Base-by-base conservation (phyloP, 2,888 invertebrate species). In the Drosophila lacicola region DNA sequence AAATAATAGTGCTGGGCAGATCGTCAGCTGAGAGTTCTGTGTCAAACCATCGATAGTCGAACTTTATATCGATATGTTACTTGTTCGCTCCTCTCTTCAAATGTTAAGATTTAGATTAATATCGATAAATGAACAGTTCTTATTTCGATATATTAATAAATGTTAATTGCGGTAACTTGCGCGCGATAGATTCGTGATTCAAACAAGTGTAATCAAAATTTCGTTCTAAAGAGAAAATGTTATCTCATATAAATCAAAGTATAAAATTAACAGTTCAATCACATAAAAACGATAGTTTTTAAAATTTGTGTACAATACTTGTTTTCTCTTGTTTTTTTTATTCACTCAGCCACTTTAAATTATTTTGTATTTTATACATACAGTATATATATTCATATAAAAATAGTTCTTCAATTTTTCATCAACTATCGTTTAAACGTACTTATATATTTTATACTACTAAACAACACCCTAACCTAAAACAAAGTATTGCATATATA, bases 381-480 rank as follows among this genome's bases (percentile, higher is more conserved):
- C 37, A 53, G 39, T 53, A 17, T 57, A 60, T 45, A 19, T 82
- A 54, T 74, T 74, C 71, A 82, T 82, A 82, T 74, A 88, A 88
- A 88, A 88, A 88, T 85, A 88, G 54, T 76, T 73, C 41, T 72
- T 74, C 65, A 61, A 66, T 63, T 61, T 54, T 72, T 64, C 49
- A 67, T 67, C 74, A 73, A 58, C 55, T 78, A 76, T 66, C 42
- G 25, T 68, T 76, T 69, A 74, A 64, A 80, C 53, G 63, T 67
- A 64, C 47, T 50, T 14, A 36, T 54, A 57, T 42, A 58, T 46
- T 63, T 71, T 64, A 73, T 56, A 73, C 57, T 60, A 61, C 74
- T 83, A 79, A 78, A 82, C 74, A 88, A 86, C 83, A 88, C 83
- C 83, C 80, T 88, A 88, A 53, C 55, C 87, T 88, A 88, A 86